Evolutionary conservation across 1,140 invertebrate species (phyloP), one percentile per base, ranked within the genome.

Genomic region (Conus ventricosus): DNA sequence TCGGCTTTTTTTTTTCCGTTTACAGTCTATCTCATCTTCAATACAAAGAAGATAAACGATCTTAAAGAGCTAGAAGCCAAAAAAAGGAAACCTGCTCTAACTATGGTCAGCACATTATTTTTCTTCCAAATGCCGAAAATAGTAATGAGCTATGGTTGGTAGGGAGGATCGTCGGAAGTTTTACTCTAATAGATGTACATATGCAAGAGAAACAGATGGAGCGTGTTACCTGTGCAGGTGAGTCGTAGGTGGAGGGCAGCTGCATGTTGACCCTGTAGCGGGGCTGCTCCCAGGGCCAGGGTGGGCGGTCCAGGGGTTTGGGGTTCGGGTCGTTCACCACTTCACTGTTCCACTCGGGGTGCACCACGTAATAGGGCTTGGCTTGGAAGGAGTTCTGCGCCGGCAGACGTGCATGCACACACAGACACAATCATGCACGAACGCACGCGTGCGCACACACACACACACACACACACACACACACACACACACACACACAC

Each of bases 201-300:
- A 39, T 39, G 39, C 39, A 39, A 39, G 39, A 39, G 39, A 39
- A 39, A 39, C 39, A 39, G 57, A 11, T 60, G 15, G 5, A 60
- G 57, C 57, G 57, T 75, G 76, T 84, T 60, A 84, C 82, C 82
- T 84, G 54, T n/a, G 27, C 82, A 60, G 82, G 82, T 11, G 82
- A 84, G 23, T 84, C 82, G 25, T 84, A 84, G 55, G 82, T 84
- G 82, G 27, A 57, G 55, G 82, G 82, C 39, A 86, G 15, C 85
- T 91, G 91, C 83, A 92, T 85, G 75, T 92, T 92, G 87, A 91
- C 88, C 75, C 91, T 83, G 85, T 92, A 92, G 23, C 90, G 90
- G 25, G 92, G 92, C 71, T 92, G 91, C 88, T 92, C 92, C 91
- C 92, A 92, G 15, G 92, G 89, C 92, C 92, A 92, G n/a, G 92